These are phyloP conservation scores for Stegana nigrithorax DNA, from an alignment of 2,888 invertebrate genomes.

Conservation along the genomic window DNA sequence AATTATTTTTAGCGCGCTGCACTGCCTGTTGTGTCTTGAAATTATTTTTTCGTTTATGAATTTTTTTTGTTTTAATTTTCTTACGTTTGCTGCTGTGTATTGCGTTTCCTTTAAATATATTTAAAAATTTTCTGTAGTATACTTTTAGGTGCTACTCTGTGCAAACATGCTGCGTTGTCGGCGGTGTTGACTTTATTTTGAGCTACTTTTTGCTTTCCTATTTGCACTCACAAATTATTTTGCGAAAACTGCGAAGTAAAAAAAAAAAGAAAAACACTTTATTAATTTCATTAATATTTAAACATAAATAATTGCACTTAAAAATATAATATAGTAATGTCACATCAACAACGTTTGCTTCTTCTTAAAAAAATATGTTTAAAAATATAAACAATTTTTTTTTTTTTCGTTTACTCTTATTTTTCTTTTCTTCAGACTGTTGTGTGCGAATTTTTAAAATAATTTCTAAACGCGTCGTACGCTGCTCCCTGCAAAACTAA, in stretches of 20 bases:
- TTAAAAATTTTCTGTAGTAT: constrained; percentile 46
- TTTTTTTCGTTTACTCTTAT: too few species aligned
- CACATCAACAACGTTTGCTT: not conserved
- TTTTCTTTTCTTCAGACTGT: too few species aligned
- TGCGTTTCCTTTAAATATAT: constrained; percentile 38
- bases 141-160: constrained; percentile 40
- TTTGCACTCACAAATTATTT: constrained; percentile 33
- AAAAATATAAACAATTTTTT: not conserved
- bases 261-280: constrained; percentile 13
- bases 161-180: not conserved
- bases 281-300: not conserved
- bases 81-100: constrained; percentile 26
- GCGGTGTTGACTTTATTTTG: not conserved
- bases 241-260: constrained; percentile 46
- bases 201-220: not conserved
- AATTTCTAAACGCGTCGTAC: constrained; percentile 43
- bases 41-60: constrained; percentile 17
- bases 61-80: constrained; percentile 30
- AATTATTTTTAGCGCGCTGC: constrained; percentile 20
- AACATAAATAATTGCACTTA: not conserved
- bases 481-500: constrained; percentile 57
- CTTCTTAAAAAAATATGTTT: constrained; percentile 6
- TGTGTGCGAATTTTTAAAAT: constrained; percentile 9
- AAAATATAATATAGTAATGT: not conserved
- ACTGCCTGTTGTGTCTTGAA: not conserved